Evolutionary conservation across 2,113 vertebrate genomes (phyloP), one percentile per base, ranked within the genome.

Genomic region (Anser cygnoides): DNA sequence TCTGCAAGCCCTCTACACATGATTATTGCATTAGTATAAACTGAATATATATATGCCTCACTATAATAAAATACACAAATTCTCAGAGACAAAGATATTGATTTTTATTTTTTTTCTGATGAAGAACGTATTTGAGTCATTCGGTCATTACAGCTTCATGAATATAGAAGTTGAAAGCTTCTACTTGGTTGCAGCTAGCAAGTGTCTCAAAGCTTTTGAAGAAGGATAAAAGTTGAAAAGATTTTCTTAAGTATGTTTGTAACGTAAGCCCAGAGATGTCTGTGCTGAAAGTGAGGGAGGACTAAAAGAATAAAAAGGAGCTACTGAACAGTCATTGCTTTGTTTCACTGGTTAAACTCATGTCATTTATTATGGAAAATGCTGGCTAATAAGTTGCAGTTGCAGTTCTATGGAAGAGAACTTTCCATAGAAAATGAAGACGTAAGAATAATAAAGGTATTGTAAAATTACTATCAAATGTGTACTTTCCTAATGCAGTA

Each of bases 121-220:
- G 8, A 89, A 90, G 39, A 86, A 86, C 29, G 8, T 33, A 71
- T 63, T 67, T 90, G n/a, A 94, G 84, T 84, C 29, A 79, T 68
- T 84, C 70, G 50, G 33, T 89, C 73, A 85, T 85, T 87, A 54
- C 10, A 49, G 20, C 46, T 49, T 49, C 46, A 49, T 49, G 20
- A 49, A 22, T 49, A 49, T 49, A 92, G 57, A 93, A 94, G 63
- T n/a, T 20, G 68, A 95, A 86, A 91, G 61, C 39, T 89, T 75
- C 84, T 73, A 44, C 74, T 91, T 73, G 63, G 86, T 31, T 73
- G 46, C 39, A 67, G 29, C 67, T 92, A 66, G 23, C 33, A 89
- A 78, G 44, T 61, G 7, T 22, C 49, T 94, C 58, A 62, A 4
- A 90, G 39, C 35, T 87, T 89, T 44, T 77, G 57, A 92, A 70